Percentiles rank a stretch among this genome's conserved stretches.
phyloP scores from a whole-genome alignment of 2,888 invertebrate genomes.

The Abrostola tripartita region DNA sequence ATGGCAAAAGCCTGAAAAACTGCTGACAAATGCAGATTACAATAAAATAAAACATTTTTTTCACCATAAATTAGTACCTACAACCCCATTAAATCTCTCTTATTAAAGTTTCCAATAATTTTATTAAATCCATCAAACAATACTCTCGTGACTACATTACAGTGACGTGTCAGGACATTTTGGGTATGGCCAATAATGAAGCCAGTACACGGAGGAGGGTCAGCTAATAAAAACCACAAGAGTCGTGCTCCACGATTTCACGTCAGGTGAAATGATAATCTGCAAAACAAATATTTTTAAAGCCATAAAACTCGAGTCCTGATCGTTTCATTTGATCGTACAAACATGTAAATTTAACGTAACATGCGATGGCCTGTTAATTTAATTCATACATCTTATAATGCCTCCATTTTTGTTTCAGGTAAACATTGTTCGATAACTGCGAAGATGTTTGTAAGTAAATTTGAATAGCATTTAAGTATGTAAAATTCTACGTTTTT shows the following conservation, averaged over 20 bases:
- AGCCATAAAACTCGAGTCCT: constrained; percentile 59
- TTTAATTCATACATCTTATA: constrained; percentile 29
- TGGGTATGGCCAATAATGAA: constrained; percentile 11
- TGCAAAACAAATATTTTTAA: constrained; percentile 67
- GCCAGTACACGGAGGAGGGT: constrained; percentile 16
- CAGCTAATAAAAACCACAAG: constrained; percentile 43
- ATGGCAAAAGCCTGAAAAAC: too few species aligned
- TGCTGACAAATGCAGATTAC: too few species aligned
- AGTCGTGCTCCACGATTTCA: constrained; percentile 68
- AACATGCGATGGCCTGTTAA: constrained; percentile 27
- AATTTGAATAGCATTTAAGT: neutral
- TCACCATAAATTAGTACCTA: too few species aligned
- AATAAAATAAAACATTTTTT: too few species aligned
- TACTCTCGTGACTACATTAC: neutral
- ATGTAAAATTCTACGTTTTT: too few species aligned
- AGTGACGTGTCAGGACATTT: neutral
- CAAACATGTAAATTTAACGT: constrained; percentile 28
- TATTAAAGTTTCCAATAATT: too few species aligned
- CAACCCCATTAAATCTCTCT: too few species aligned
- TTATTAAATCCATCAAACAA: neutral
- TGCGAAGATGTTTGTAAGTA: constrained; percentile 39
- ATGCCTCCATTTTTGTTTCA: constrained; percentile 56
- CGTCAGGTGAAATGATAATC: constrained; percentile 62
- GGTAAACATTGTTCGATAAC: constrained; percentile 49
- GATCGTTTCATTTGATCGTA: constrained; percentile 68